Evolutionary conservation across 2,888 invertebrate species (phyloP), one percentile per base, ranked within the genome.

Genomic region (Ethmia dodecea): DNA sequence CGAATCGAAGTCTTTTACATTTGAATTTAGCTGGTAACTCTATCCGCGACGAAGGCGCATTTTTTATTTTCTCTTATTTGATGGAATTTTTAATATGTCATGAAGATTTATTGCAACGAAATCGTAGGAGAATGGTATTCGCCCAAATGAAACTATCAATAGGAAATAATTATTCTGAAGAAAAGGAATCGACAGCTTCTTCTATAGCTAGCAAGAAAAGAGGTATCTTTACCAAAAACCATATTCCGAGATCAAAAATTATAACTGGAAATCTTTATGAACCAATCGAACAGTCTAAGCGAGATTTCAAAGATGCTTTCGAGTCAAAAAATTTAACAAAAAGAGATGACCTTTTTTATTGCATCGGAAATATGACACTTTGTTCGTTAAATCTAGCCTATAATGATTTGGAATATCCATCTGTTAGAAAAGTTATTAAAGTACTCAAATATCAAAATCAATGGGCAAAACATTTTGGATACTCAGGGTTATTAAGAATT

Each of bases 301-400:
- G n/a, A n/a, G n/a, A n/a, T n/a, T 28, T 22, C 13, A 20, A 10
- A 3, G 12, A 73, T 32, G 47, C 59, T 3, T 75, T 53, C 31
- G 43, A 51, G 12, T 28, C 43, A 9, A 14, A 47, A 0, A 41
- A 53, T 25, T 20, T 57, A 2, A 28, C 46, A 4, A 28, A 26
- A 11, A 53, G 40, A 38, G 39, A 61, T 11, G 49, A 42, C 10
- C 11, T 37, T 13, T 12, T 27, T 13, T 59, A 55, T 40, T 55
- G 48, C 11, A 48, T 42, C 13, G 75, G 77, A 5, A 77, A 77
- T 43, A 44, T 68, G 2, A 39, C 35, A 14, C 43, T 77, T 4
- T 61, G 62, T 37, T 76, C 58, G 12, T 39, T 77, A 11, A 76
- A 77, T 47, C 29, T 77, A 6, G 61, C 67, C 0, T 74, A 62